Conservation (phyloP, 2,797 vertebrate genomes). For the Gallinago solitaria region DNA sequence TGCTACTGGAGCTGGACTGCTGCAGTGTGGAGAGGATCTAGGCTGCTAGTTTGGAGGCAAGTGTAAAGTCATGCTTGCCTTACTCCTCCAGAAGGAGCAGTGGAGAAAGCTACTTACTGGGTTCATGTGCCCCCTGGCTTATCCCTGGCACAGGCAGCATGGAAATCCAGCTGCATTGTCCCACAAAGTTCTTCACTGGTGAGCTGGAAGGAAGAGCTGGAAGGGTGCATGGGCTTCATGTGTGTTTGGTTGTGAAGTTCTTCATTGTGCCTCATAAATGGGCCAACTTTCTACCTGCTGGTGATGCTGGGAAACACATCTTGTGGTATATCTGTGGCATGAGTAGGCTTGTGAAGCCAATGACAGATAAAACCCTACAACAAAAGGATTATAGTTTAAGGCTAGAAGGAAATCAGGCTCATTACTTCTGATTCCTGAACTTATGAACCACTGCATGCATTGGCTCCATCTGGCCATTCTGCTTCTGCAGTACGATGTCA, state of each 20-base stretch:
- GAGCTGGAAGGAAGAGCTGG: not conserved
- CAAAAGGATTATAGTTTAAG: not conserved
- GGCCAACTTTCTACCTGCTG: not conserved
- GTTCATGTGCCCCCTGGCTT: rapidly evolving
- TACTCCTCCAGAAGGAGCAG: not conserved
- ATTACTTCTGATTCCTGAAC: not conserved
- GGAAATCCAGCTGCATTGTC: not conserved
- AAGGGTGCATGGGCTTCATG: not conserved
- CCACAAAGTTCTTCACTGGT: not conserved
- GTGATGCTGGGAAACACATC: not conserved
- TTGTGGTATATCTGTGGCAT: not conserved
- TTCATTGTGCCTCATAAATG: not conserved
- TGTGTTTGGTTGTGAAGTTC: not conserved
- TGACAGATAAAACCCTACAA: not conserved
- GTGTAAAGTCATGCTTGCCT: not conserved
- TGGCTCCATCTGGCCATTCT: not conserved
- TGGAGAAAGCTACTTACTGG: not conserved
- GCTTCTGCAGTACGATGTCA: not conserved
- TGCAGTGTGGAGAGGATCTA: not conserved
- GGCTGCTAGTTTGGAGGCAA: not conserved
- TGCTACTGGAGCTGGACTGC: not conserved
- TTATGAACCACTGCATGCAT: not conserved
- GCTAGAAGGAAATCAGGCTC: not conserved
- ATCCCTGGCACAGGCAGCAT: not conserved
- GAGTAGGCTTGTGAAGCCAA: not conserved